Evolutionary conservation across 2,797 vertebrate genomes (phyloP).

Genomic region (Urocyon cinereoargenteus): DNA sequence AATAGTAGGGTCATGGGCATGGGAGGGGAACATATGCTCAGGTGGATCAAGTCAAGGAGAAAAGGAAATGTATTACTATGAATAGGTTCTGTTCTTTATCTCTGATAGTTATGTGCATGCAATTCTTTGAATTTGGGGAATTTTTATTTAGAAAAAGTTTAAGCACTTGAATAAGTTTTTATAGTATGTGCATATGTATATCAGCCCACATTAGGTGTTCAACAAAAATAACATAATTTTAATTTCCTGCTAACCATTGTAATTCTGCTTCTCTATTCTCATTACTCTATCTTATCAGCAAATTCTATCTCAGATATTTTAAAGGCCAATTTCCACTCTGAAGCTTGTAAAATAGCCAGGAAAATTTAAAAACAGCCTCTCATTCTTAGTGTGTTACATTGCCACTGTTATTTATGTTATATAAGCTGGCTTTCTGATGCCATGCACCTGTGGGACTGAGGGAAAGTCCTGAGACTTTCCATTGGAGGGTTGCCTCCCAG

Average conservation of each 20-base stretch:
- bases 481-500: not conserved
- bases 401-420: not conserved
- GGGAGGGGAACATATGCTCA: not conserved
- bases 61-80: not conserved
- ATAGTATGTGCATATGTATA: not conserved
- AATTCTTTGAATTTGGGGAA: not conserved
- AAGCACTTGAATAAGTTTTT: not conserved
- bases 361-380: not conserved
- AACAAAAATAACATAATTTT: not conserved
- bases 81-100: not conserved
- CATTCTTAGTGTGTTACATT: not conserved
- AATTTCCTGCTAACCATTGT: not conserved
- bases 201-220: not conserved
- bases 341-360: not conserved
- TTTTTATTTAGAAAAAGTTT: slow-evolving; percentile 12
- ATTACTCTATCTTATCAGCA: not conserved
- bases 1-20: not conserved
- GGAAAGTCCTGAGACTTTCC: not conserved
- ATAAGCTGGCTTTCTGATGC: not conserved
- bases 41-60: not conserved
- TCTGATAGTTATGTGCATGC: not conserved
- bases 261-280: not conserved
- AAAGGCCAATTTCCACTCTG: not conserved
- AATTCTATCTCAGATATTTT: not conserved
- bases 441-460: not conserved